Conservation (phyloP, 2,888 invertebrate species). For the Leucozona laternaria region DNA sequence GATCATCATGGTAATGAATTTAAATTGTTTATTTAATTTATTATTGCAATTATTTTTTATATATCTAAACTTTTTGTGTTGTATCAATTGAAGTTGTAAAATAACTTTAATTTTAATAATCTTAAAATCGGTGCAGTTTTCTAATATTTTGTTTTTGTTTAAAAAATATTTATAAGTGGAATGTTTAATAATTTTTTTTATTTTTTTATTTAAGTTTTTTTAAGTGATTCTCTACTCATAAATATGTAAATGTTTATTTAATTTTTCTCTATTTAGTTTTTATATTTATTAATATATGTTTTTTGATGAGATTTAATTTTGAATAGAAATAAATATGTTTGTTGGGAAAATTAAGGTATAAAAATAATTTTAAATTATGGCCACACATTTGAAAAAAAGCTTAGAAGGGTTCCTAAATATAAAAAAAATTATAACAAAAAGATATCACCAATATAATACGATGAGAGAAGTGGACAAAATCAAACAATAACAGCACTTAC, state of each 20-base stretch:
- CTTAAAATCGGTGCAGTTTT: conserved; percentile 71
- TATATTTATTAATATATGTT: background rate
- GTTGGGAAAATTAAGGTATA: background rate
- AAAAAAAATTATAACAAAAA: conserved; percentile 52
- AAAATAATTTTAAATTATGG: conserved; percentile 59
- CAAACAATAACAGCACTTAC: background rate
- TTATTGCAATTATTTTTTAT: conserved; percentile 57
- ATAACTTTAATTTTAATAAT: conserved; percentile 37
- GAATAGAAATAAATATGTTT: conserved; percentile 17
- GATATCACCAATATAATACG: conserved; percentile 66
- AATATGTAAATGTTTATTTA: conserved; percentile 33
- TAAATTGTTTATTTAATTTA: conserved; percentile 52
- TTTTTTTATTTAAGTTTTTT: conserved; percentile 31
- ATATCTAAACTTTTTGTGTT: conserved; percentile 70
- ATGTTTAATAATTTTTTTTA: conserved; percentile 57
- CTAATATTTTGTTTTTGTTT: conserved; percentile 47
- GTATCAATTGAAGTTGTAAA: conserved; percentile 50
- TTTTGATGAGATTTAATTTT: conserved; percentile 20
- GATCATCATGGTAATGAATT: conserved; percentile 42
- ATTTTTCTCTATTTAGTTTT: conserved; percentile 25
- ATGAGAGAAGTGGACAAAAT: conserved; percentile 39
- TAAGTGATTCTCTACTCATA: conserved; percentile 45
- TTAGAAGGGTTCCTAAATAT: conserved; percentile 15
- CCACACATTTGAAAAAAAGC: conserved; percentile 46
- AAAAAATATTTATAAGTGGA: conserved; percentile 61